A percentile compares a stretch with the other conserved stretches of the same genome.
These are phyloP conservation scores for Bombylius discolor DNA, from an alignment of 2,888 invertebrate species.

Conservation along the genomic window DNA sequence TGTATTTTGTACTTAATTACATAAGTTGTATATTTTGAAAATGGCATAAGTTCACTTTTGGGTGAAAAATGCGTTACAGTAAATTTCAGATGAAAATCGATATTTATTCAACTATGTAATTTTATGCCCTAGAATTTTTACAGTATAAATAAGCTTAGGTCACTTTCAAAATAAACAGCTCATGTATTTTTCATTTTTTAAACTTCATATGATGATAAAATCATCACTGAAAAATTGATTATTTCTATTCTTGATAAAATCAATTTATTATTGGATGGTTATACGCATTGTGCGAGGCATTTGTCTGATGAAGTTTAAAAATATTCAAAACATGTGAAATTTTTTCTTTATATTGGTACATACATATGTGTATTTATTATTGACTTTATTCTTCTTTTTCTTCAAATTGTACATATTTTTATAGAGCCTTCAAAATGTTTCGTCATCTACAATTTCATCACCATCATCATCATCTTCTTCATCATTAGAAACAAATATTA, in stretches of 20 bases:
- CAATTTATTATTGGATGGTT: slow-evolving; percentile 24
- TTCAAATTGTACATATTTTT: background rate
- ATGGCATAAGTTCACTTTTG: no score
- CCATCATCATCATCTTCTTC: background rate
- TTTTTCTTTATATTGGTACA: no score
- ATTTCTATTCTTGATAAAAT: slow-evolving; percentile 29
- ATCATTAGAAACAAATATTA: background rate
- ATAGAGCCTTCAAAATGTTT: background rate
- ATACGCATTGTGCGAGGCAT: slow-evolving; percentile 33
- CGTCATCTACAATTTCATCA: background rate
- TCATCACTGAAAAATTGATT: slow-evolving; percentile 28
- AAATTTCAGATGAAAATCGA: no score
- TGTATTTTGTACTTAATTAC: background rate
- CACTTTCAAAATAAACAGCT: no score
- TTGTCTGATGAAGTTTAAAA: slow-evolving; percentile 26
- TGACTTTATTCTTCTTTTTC: no score
- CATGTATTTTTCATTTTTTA: no score
- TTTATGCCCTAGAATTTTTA: no score
- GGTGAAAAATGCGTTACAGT: no score
- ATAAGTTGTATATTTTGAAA: no score
- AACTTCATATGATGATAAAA: slow-evolving; percentile 23
- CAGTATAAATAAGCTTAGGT: no score
- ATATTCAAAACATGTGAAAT: no score
- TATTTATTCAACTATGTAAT: background rate
- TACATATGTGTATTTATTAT: no score